Evolutionary conservation across 2,888 invertebrate species (phyloP).

Genomic region (Myopa testacea): DNA sequence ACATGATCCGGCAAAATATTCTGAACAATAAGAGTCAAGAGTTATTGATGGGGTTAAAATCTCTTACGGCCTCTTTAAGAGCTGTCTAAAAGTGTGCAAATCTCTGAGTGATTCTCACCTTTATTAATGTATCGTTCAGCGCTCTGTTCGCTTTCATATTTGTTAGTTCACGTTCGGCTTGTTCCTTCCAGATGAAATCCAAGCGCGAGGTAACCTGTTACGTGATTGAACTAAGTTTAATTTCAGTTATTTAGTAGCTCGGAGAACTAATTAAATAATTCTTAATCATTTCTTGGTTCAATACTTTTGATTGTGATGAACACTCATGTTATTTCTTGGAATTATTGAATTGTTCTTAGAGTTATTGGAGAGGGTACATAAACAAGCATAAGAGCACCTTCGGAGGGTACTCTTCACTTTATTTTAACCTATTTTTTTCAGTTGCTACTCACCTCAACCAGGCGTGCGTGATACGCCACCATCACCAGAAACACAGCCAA

Average conservation of each 20-base stretch:
- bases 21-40: constrained; percentile 60
- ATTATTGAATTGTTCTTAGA: too few relatives aligned
- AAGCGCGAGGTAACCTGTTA: constrained; percentile 88
- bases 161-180: constrained; percentile 91
- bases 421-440: too few relatives aligned
- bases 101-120: constrained; percentile 53
- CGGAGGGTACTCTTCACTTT: too few relatives aligned
- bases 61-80: too few relatives aligned
- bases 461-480: constrained; percentile 89
- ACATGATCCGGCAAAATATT: constrained; percentile 98
- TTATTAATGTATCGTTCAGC: constrained; percentile 74
- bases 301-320: too few relatives aligned
- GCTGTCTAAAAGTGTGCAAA: too few relatives aligned
- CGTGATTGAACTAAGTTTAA: neutral
- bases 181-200: constrained; percentile 97
- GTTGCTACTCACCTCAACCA: constrained; percentile 78
- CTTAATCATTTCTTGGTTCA: too few relatives aligned
- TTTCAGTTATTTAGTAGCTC: neutral
- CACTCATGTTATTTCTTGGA: too few relatives aligned
- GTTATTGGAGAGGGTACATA: too few relatives aligned
- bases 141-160: constrained; percentile 94
- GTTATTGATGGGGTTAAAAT: too few relatives aligned
- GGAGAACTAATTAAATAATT: too few relatives aligned
- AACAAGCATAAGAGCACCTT: too few relatives aligned
- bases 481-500: constrained; percentile 85